Conservation (phyloP, 1,140 invertebrate genomes). For the Drosophila kurseongensis region DNA sequence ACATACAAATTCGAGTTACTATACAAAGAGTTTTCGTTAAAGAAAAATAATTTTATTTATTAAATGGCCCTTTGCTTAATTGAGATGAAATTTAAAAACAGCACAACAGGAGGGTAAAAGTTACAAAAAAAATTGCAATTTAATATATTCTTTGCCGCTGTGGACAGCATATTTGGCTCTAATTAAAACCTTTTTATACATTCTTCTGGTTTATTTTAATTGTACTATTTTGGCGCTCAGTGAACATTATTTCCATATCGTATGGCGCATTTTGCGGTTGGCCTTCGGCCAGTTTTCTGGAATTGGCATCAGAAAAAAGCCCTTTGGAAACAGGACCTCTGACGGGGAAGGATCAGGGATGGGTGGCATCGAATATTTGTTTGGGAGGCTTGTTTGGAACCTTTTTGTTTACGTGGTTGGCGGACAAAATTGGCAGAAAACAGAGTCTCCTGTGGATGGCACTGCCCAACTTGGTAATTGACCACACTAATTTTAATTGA, state of each 20-base stretch:
- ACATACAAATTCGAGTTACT: too few relatives aligned
- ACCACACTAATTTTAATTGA: too few relatives aligned
- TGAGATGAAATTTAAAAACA: too few relatives aligned
- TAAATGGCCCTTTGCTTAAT: too few relatives aligned
- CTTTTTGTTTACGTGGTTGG: constrained; percentile 85
- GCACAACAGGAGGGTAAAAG: too few relatives aligned
- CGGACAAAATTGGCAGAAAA: constrained; percentile 85
- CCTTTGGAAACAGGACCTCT: constrained; percentile 67
- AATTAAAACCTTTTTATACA: neutral
- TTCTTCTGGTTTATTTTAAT: neutral
- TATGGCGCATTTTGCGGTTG: constrained; percentile 83
- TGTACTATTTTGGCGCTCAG: constrained; percentile 11
- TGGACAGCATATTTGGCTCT: too few relatives aligned
- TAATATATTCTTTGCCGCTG: too few relatives aligned
- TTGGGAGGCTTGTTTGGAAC: constrained; percentile 85
- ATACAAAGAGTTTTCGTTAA: too few relatives aligned
- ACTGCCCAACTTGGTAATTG: constrained; percentile 65
- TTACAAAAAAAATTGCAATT: too few relatives aligned
- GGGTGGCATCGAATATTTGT: constrained; percentile 86
- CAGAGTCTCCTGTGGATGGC: constrained; percentile 60
- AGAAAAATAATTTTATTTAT: too few relatives aligned
- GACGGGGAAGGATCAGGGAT: constrained; percentile 85
- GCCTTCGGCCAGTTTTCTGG: constrained; percentile 86
- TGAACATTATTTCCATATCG: constrained; percentile 63
- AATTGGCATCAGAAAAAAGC: constrained; percentile 78